phyloP scores from a whole-genome alignment of 2,113 vertebrate genomes.

The Trichechus manatus region DNA sequence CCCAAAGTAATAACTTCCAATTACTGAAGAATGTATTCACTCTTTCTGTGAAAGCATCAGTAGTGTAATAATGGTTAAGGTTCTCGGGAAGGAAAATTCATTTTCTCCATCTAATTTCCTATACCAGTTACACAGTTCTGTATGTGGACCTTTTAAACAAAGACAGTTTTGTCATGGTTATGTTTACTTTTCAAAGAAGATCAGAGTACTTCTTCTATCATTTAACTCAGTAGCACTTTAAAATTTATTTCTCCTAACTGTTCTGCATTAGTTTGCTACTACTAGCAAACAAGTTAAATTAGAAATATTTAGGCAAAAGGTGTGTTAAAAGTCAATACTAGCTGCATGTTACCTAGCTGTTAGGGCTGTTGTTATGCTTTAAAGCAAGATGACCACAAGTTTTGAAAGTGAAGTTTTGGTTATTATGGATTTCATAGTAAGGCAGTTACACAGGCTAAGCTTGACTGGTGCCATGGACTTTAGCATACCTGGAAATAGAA shows the following conservation, averaged over 20 bases:
- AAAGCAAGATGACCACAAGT: conserved; percentile 55
- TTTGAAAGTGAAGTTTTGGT: conserved; percentile 62
- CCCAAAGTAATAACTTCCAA: conserved; percentile 44
- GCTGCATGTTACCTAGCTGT: conserved; percentile 59
- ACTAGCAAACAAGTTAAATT: conserved; percentile 70
- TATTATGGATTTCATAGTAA: conserved; percentile 66
- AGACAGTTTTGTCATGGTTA: not conserved
- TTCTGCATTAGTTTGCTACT: conserved; percentile 73
- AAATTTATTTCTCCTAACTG: conserved; percentile 41
- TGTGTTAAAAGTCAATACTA: conserved; percentile 72
- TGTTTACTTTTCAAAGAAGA: conserved; percentile 38
- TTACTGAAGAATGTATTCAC: conserved; percentile 31
- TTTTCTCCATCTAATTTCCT: conserved; percentile 43
- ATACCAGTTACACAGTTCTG: not conserved
- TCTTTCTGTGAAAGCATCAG: not conserved
- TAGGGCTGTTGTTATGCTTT: conserved; percentile 66
- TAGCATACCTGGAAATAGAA: conserved; percentile 85
- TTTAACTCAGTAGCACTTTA: conserved; percentile 55
- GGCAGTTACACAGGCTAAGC: conserved; percentile 73
- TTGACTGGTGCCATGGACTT: conserved; percentile 71
- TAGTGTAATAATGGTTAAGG: not conserved
- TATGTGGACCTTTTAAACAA: not conserved
- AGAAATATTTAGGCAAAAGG: conserved; percentile 69
- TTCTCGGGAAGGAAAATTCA: not conserved
- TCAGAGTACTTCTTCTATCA: not conserved